Conservation (phyloP, 2,113 vertebrate genomes). For the Tachuris rubrigastra region DNA sequence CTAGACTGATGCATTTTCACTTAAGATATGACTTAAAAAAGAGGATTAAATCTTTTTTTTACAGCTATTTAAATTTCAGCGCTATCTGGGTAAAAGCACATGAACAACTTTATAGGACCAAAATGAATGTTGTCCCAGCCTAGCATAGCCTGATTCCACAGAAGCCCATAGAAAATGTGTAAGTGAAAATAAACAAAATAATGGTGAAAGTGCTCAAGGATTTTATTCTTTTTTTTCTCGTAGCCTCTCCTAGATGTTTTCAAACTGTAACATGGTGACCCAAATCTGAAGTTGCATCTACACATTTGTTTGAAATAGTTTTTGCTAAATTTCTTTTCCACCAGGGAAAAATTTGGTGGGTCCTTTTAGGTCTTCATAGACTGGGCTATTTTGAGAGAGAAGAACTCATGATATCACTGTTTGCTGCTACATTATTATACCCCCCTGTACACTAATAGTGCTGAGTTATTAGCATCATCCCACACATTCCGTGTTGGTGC, state of each 20-base stretch:
- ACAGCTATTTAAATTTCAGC: not conserved
- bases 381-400: not conserved
- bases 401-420: not conserved
- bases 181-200: not conserved
- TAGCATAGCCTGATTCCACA: not conserved
- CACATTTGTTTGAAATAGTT: not conserved
- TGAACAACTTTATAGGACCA: not conserved
- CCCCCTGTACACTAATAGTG: not conserved
- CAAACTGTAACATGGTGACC: not conserved
- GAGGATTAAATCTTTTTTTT: not conserved
- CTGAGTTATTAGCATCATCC: conserved; percentile 28
- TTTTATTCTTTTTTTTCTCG: not conserved
- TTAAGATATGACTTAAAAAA: not conserved
- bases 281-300: not conserved
- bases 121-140: not conserved
- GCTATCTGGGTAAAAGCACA: not conserved
- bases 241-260: not conserved
- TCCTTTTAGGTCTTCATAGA: not conserved
- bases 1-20: not conserved
- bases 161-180: not conserved
- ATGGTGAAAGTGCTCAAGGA: not conserved
- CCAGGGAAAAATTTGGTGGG: not conserved
- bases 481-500: conserved; percentile 15
- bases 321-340: not conserved
- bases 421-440: not conserved